Evolutionary conservation across 2,888 invertebrate genomes (phyloP), one percentile per base, ranked within the genome.

Genomic region (Thera britannica): DNA sequence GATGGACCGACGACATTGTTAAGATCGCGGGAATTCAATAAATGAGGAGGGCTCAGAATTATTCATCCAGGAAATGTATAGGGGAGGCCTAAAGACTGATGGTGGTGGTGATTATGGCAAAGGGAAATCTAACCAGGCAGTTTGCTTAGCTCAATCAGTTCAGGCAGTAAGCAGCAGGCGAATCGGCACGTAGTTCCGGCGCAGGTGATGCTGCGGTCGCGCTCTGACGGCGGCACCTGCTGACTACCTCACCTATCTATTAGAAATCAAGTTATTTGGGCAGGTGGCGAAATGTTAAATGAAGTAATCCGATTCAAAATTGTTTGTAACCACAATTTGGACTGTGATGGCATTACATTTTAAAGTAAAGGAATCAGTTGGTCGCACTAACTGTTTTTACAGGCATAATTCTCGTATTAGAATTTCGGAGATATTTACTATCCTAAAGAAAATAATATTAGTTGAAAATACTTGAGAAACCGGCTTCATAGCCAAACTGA

Each of bases 141-240:
- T 59, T 65, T 61, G 51, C 52, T 57, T 60, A 57, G 63, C 38
- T 60, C 66, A 63, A 70, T 70, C 66, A 61, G 70, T 66, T 67
- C 67, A 67, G 51, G 70, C 67, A 67, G 82, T 77, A 83, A 59
- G 60, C 60, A 58, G 34, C 58, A 80, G 65, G 81, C 85, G 86
- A 82, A 86, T 86, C 87, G 88, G 88, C 90, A 90, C 90, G 89
- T 89, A 90, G 89, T 87, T 87, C 89, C 72, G 79, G 79, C 82
- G 88, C 89, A 87, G 89, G 86, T 85, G 86, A 84, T 81, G 89
- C 88, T 88, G 89, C 79, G 90, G 90, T 89, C 78, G 78, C 83
- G 84, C 82, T 78, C 76, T 79, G 76, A 58, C 76, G 77, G 70
- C 72, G 74, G 72, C 87, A 85, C 87, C 87, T 87, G 87, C 85